These are phyloP conservation scores for Iselma pallidipennis DNA, from an alignment of 2,888 invertebrate species.

Conservation along the genomic window DNA sequence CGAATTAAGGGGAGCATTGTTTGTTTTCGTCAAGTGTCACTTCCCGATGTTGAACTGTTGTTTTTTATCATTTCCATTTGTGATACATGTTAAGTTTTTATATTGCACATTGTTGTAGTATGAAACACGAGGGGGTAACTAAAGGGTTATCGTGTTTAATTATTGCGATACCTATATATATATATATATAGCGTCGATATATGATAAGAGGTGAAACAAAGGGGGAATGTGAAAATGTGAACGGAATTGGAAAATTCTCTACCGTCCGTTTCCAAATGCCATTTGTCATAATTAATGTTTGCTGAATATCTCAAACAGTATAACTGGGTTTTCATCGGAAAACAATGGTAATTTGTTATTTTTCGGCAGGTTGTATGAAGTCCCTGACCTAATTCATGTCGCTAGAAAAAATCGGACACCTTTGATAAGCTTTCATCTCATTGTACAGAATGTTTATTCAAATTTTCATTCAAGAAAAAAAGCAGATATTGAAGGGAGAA, in stretches of 20 bases:
- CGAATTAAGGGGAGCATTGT: slow-evolving; percentile 22
- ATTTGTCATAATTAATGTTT: slow-evolving; percentile 7
- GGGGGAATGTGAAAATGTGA: not conserved
- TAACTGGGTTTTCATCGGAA: not conserved
- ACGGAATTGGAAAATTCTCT: not conserved
- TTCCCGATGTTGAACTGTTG: not conserved
- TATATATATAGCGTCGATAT: not conserved
- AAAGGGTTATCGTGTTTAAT: slow-evolving; percentile 13
- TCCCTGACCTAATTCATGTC: slow-evolving; percentile 11
- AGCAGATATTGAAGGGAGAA: too few species aligned
- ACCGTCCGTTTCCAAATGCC: not conserved
- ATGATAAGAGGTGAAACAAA: not conserved
- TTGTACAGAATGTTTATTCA: too few species aligned
- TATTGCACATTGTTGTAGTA: too few species aligned
- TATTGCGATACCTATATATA: too few species aligned
- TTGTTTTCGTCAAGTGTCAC: slow-evolving; percentile 28
- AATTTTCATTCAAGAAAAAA: too few species aligned
- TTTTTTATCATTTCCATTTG: slow-evolving; percentile 10
- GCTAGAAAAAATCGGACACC: too few species aligned
- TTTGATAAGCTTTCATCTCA: too few species aligned
- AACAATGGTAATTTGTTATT: slow-evolving; percentile 12
- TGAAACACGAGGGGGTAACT: not conserved
- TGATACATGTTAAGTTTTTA: not conserved
- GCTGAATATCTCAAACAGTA: slow-evolving; percentile 1
- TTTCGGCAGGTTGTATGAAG: slow-evolving; percentile 7